phyloP scores from a whole-genome alignment of 2,888 invertebrate genomes.

The Ophion costatus region DNA sequence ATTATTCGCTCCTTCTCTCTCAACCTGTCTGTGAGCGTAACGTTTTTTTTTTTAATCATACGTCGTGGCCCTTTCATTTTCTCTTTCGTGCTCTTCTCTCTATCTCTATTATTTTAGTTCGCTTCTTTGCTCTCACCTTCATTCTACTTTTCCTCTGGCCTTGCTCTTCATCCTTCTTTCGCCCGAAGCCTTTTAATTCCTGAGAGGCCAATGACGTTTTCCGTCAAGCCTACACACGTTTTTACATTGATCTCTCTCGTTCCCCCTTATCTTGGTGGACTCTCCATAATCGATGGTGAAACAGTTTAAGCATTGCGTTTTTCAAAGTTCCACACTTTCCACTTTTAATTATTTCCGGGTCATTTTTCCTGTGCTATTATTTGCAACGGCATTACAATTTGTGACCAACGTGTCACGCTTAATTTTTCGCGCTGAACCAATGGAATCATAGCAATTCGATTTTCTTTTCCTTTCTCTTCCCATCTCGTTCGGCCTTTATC shows the following conservation, averaged over 20 bases:
- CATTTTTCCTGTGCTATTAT: no score
- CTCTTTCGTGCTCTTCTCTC: slow-evolving; percentile 33
- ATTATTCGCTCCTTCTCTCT: slow-evolving; percentile 44
- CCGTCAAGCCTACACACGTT: neutral
- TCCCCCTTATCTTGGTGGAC: neutral
- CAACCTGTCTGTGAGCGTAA: slow-evolving; percentile 26
- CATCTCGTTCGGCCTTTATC: neutral
- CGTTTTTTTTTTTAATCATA: slow-evolving; percentile 45
- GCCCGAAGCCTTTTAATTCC: slow-evolving; percentile 35
- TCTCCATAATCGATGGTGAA: neutral
- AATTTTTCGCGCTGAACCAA: neutral
- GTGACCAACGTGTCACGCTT: slow-evolving; percentile 17
- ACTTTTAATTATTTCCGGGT: neutral
- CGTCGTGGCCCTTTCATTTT: slow-evolving; percentile 17
- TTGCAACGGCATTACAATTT: neutral
- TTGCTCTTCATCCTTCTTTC: slow-evolving; percentile 49
- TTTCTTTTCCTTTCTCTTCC: slow-evolving; percentile 1
- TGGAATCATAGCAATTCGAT: neutral
- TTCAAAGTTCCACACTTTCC: neutral
- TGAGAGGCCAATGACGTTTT: slow-evolving; percentile 48
- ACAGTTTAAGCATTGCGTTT: neutral
- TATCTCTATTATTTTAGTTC: slow-evolving; percentile 34
- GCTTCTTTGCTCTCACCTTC: slow-evolving; percentile 33
- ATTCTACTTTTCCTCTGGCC: slow-evolving; percentile 49
- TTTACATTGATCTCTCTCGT: neutral